Conservation (phyloP, 1,140 invertebrate species). For the Diploscapter pachys region DNA sequence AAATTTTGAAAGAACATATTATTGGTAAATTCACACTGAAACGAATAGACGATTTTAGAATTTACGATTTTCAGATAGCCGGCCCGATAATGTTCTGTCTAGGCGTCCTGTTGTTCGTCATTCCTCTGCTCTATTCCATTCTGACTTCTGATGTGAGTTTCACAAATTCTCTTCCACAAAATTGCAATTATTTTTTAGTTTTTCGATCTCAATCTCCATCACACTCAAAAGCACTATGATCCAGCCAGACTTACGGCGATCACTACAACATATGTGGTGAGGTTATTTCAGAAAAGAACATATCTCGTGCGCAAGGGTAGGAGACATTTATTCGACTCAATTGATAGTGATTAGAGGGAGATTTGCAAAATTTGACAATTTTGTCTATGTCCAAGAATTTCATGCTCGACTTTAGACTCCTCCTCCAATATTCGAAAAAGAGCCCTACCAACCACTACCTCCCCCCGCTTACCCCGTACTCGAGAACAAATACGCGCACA, state of each 20-base stretch:
- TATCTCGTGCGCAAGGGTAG: neutral
- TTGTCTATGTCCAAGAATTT: neutral
- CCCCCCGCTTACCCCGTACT: slow-evolving; percentile 56
- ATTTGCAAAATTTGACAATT: neutral
- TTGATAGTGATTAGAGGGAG: neutral
- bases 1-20: neutral
- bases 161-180: neutral
- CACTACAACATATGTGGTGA: slow-evolving; percentile 28
- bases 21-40: neutral
- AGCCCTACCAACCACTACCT: slow-evolving; percentile 57
- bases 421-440: slow-evolving; percentile 50
- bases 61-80: neutral
- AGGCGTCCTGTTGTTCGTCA: slow-evolving; percentile 22
- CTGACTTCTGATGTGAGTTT: slow-evolving; percentile 46
- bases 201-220: slow-evolving; percentile 25
- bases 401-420: slow-evolving; percentile 46
- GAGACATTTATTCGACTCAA: neutral
- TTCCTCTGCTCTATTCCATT: slow-evolving; percentile 46
- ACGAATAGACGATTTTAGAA: neutral
- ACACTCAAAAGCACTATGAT: slow-evolving; percentile 23
- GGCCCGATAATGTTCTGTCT: neutral
- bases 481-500: slow-evolving; percentile 50
- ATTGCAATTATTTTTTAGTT: slow-evolving; percentile 15
- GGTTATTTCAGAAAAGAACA: neutral
- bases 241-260: slow-evolving; percentile 26